Conservation (phyloP, 2,888 invertebrate genomes). For the Hemistola chrysoprasaria region DNA sequence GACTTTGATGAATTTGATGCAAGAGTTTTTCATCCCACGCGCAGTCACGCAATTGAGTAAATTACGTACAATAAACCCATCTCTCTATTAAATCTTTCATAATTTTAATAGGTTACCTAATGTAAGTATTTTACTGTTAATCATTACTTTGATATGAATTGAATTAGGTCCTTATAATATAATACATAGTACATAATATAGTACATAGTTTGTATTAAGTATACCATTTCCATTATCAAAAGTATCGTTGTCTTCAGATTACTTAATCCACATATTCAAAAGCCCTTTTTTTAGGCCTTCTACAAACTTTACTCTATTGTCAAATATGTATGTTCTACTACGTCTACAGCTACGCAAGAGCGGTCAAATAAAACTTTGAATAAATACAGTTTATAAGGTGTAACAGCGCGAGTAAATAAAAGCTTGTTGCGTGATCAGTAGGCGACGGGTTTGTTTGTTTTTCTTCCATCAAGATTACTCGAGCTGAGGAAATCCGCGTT, state of each 20-base stretch:
- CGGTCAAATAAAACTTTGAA: slow-evolving; percentile 16
- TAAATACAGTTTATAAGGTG: slow-evolving; percentile 23
- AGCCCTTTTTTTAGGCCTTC: no score
- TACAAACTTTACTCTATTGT: neutral
- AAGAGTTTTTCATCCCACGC: slow-evolving; percentile 13
- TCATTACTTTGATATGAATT: no score
- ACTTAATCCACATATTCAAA: no score
- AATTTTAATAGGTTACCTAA: no score
- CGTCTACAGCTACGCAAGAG: slow-evolving; percentile 11
- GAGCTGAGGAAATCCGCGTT: slow-evolving; percentile 31
- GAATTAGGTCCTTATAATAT: no score
- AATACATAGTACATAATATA: no score
- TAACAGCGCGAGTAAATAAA: slow-evolving; percentile 29
- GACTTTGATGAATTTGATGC: slow-evolving; percentile 21
- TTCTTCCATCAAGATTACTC: slow-evolving; percentile 30
- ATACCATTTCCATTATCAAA: no score
- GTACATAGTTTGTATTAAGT: neutral
- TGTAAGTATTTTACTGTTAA: no score
- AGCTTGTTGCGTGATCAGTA: slow-evolving; percentile 25
- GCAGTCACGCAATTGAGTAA: neutral
- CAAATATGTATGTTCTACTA: slow-evolving; percentile 1
- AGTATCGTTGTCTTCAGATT: no score
- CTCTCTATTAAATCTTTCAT: no score
- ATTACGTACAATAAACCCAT: no score
- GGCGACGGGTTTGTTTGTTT: slow-evolving; percentile 37